A percentile compares a stretch with the other conserved stretches of the same genome.
Evolutionary conservation across 1,140 invertebrate genomes (phyloP).

Genomic region (Sesamia nonagrioides): DNA sequence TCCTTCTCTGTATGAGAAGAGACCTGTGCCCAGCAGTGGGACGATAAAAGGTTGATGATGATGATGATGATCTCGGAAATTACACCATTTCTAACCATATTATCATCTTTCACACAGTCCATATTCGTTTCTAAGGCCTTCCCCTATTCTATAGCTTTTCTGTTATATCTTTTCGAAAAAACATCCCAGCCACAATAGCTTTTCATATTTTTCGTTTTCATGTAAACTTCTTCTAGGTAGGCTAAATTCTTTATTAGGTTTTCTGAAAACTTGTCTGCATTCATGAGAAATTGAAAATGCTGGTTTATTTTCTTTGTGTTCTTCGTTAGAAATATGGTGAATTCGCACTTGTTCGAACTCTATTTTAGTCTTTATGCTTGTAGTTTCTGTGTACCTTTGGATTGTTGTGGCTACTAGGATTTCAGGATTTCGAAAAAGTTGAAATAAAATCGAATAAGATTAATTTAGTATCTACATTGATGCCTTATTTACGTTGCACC

Average conservation of each 20-base stretch:
- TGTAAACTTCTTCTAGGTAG: not conserved
- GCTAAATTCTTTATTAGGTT: not conserved
- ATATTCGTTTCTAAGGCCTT: no score
- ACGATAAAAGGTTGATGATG: no score
- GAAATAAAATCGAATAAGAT: no score
- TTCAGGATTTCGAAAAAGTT: not conserved
- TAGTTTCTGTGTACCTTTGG: not conserved
- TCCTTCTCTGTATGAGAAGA: no score
- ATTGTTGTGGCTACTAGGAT: not conserved
- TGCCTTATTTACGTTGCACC: no score
- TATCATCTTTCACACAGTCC: no score
- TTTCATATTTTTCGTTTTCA: not conserved
- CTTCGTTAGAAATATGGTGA: not conserved
- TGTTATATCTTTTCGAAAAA: not conserved
- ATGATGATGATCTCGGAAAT: no score
- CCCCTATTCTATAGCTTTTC: no score
- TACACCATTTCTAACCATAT: no score
- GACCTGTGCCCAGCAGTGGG: no score
- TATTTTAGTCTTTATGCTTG: not conserved
- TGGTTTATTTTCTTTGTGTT: not conserved
- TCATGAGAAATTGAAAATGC: constrained; percentile 4
- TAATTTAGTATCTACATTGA: no score
- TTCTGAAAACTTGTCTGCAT: not conserved
- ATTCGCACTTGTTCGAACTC: not conserved
- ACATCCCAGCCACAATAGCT: not conserved